Evolutionary conservation across 1,140 invertebrate species (phyloP).

Genomic region (Galleria mellonella): DNA sequence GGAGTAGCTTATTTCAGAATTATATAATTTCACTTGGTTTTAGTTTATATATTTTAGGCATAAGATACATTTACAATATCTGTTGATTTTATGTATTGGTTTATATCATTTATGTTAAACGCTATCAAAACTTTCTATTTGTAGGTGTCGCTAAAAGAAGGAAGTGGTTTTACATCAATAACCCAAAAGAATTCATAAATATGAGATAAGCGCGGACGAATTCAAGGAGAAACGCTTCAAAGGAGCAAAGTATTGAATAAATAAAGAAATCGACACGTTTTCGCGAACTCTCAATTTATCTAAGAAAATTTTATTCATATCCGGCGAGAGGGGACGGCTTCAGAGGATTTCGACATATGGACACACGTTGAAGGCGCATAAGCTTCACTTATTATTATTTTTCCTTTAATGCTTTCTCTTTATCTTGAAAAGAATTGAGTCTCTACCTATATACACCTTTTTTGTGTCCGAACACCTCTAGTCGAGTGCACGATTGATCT

Average conservation of each 20-base stretch:
- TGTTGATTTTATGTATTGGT: conserved; percentile 1
- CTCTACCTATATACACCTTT: too few relatives aligned
- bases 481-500: conserved; percentile 15
- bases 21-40: too few relatives aligned
- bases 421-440: conserved; percentile 5
- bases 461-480: conserved; percentile 1
- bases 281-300: conserved; percentile 55
- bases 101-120: conserved; percentile 1
- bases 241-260: conserved; percentile 56
- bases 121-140: conserved; percentile 6
- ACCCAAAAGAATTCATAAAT: conserved; percentile 43
- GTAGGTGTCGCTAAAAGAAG: conserved; percentile 15
- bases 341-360: conserved; percentile 43
- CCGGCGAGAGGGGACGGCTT: conserved; percentile 36
- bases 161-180: conserved; percentile 34
- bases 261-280: conserved; percentile 65
- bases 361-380: conserved; percentile 41
- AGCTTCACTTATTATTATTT: conserved; percentile 39
- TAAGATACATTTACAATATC: too few relatives aligned
- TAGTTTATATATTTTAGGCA: too few relatives aligned
- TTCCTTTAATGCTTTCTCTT: conserved; percentile 15
- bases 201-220: conserved; percentile 38
- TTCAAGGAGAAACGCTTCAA: conserved; percentile 38
- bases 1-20: too few relatives aligned
- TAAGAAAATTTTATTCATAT: conserved; percentile 63